Evolutionary conservation across 1,140 invertebrate genomes (phyloP).

Genomic region (Drosophila santomea): DNA sequence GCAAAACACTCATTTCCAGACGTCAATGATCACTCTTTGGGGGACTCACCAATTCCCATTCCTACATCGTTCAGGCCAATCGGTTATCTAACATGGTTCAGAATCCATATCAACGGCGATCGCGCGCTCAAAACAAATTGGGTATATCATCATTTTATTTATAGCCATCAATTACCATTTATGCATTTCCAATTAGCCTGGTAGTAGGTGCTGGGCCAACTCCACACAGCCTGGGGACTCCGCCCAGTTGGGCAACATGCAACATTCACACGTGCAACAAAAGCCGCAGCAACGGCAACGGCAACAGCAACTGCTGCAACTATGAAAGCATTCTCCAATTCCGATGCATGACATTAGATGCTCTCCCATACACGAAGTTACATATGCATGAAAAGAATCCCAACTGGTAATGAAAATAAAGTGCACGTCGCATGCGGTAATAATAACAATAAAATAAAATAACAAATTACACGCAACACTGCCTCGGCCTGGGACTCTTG

Average conservation of each 20-base stretch:
- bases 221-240: constrained; percentile 8
- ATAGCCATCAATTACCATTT: constrained; percentile 72
- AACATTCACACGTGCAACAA: constrained; percentile 74
- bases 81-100: constrained; percentile 25
- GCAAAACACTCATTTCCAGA: neutral
- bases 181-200: constrained; percentile 71
- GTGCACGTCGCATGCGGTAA: constrained; percentile 83
- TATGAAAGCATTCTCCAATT: constrained; percentile 53
- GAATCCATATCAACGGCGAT: constrained; percentile 19
- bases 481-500: constrained; percentile 37
- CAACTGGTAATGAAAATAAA: constrained; percentile 83
- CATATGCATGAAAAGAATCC: constrained; percentile 78
- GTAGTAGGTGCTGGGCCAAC: constrained; percentile 53
- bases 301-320: constrained; percentile 27
- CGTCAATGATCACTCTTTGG: neutral
- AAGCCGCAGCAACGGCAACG: constrained; percentile 13
- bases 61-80: constrained; percentile 11
- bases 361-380: constrained; percentile 67
- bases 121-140: constrained; percentile 34
- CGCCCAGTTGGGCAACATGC: constrained; percentile 26
- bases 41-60: constrained; percentile 12
- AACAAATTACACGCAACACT: constrained; percentile 84
- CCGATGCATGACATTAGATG: constrained; percentile 57
- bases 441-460: constrained; percentile 84
- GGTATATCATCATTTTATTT: constrained; percentile 57